A percentile compares a stretch with the other conserved stretches of the same genome.
phyloP scores from a whole-genome alignment of 2,113 vertebrate genomes.

The Scophthalmus maximus region DNA sequence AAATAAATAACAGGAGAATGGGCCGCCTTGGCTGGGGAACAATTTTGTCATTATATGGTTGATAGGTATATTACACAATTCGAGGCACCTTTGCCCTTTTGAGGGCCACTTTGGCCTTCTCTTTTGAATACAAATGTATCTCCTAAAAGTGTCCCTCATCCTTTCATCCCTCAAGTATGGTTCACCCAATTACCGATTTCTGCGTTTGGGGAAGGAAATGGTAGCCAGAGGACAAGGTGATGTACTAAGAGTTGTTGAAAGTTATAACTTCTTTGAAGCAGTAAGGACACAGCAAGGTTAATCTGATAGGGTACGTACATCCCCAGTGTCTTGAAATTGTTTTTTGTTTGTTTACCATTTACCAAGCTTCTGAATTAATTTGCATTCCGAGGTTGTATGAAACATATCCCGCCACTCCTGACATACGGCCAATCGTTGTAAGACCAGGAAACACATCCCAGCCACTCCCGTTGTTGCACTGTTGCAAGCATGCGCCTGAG shows the following conservation, averaged over 20 bases:
- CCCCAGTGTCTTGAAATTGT: no score
- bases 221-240: not conserved
- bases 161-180: conserved; percentile 41
- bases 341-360: no score
- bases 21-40: conserved; percentile 56
- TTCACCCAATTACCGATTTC: conserved; percentile 10
- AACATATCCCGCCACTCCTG: no score
- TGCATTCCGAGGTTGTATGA: not conserved
- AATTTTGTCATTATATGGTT: conserved; percentile 66
- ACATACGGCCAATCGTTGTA: not conserved
- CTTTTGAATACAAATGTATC: conserved; percentile 15
- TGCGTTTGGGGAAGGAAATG: conserved; percentile 10
- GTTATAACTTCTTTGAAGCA: not conserved
- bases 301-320: not conserved
- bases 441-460: not conserved
- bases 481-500: no score
- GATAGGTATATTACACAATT: conserved; percentile 38
- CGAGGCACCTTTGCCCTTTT: conserved; percentile 28
- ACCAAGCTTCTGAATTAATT: not conserved
- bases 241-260: conserved; percentile 16
- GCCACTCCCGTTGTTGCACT: not conserved
- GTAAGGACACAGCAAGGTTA: not conserved
- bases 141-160: not conserved
- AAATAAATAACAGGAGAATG: conserved; percentile 41
- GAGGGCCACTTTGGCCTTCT: conserved; percentile 1